Percentiles rank a stretch among this genome's conserved stretches.
Evolutionary conservation across 2,888 invertebrate species (phyloP).

Genomic region (Phyllotreta striolata): DNA sequence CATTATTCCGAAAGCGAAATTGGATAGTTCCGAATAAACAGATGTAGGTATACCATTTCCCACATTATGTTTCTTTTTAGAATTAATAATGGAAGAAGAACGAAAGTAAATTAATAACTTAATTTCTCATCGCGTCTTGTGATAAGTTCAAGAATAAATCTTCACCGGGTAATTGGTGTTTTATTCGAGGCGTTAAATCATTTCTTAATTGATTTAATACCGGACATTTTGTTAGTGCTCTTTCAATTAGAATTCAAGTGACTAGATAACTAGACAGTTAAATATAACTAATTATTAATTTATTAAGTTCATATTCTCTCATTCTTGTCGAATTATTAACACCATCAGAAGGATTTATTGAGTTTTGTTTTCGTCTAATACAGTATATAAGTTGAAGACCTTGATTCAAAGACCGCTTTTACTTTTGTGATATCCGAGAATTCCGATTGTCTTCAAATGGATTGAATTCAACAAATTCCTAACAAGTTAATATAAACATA

Average conservation of each 20-base stretch:
- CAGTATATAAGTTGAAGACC: constrained; percentile 31
- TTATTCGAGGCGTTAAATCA: too few species aligned
- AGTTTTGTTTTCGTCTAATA: constrained; percentile 21
- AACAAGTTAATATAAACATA: too few species aligned
- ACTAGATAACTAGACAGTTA: background rate
- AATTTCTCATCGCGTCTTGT: constrained; percentile 12
- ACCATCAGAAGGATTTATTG: constrained; percentile 10
- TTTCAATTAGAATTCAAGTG: too few species aligned
- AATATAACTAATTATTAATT: background rate
- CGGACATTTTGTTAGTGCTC: too few species aligned
- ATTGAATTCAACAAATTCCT: constrained; percentile 5
- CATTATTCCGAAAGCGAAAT: constrained; percentile 25
- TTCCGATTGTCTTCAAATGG: constrained; percentile 28
- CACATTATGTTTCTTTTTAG: constrained; percentile 20
- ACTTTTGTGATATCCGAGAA: constrained; percentile 38
- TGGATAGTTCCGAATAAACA: constrained; percentile 20
- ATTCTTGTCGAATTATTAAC: constrained; percentile 14
- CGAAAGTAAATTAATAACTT: constrained; percentile 20
- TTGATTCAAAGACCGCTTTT: constrained; percentile 37
- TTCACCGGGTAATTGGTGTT: too few species aligned
- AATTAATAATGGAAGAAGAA: constrained; percentile 2
- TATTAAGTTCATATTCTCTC: background rate
- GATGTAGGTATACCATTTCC: constrained; percentile 24
- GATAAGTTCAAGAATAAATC: too few species aligned
- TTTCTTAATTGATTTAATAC: too few species aligned